Evolutionary conservation across 2,113 vertebrate species (phyloP), one percentile per base, ranked within the genome.

Genomic region (Poeciliopsis retropinna): DNA sequence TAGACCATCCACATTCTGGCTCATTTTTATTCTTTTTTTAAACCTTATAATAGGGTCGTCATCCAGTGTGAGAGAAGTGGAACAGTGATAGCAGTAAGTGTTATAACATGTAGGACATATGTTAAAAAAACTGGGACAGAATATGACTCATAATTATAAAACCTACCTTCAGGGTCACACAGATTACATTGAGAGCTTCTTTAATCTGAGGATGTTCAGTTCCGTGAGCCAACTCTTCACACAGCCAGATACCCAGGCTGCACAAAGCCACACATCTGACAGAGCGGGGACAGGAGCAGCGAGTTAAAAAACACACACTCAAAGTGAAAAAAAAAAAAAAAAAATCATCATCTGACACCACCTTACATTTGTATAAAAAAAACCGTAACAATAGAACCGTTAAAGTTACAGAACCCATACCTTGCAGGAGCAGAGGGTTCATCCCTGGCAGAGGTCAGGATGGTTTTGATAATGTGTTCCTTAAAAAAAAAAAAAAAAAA

Each of bases 191-290:
- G 76, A 99, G 90, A 57, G 98, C 98, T 84, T 99, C 98, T 89
- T 98, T 99, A 81, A 99, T 99, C 92, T 97, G 97, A 32, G 96
- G 96, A 91, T 98, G 97, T 77, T 95, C 95, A 60, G 97, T 98
- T 75, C 96, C 96, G 32, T 97, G 95, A 67, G 96, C 95, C 75
- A 99, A 86, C 86, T 99, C 98, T 87, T 99, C 97, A 89, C 97
- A 98, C 81, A 99, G 95, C 98, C 98, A 99, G 92, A 99, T 96
- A 57, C 98, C 97, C 91, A 99, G 94, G 90, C 97, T 99, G 87
- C 98, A 99, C 89, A 99, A 94, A 61, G 98, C 98, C 90, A 99
- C 97, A 92, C 98, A 98, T 85, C 98, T 99, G 90, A 54, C 27
- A 60, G 76, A 63, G 78, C 15, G 44, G 9, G 64, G 0, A 79